Evolutionary conservation across 2,113 vertebrate species (phyloP).

Genomic region (Mobula birostris): DNA sequence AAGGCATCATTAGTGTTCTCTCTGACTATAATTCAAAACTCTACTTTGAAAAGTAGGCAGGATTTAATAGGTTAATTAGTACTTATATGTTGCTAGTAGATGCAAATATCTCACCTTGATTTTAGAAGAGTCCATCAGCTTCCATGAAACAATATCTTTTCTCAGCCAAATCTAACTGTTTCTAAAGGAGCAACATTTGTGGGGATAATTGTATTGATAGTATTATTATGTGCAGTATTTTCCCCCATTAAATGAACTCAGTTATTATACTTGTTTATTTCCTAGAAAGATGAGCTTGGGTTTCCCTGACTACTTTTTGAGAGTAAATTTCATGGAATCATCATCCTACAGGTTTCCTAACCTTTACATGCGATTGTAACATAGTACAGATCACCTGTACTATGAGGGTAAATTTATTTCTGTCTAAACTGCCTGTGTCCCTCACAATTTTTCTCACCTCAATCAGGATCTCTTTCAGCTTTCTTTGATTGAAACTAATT

Average conservation of each 20-base stretch:
- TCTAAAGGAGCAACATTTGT: neutral
- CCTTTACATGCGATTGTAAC: too few relatives aligned
- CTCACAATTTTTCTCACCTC: too few relatives aligned
- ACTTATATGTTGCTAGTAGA: neutral
- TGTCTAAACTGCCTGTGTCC: too few relatives aligned
- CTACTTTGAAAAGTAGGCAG: neutral
- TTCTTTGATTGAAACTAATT: too few relatives aligned
- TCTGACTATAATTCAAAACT: neutral
- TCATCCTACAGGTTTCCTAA: too few relatives aligned
- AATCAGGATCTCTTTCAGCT: too few relatives aligned
- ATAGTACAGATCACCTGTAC: too few relatives aligned
- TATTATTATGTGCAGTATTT: neutral
- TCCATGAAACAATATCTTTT: neutral
- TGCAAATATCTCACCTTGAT: neutral
- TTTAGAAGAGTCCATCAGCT: neutral
- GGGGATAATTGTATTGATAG: conserved; percentile 1
- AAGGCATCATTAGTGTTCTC: neutral
- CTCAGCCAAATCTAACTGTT: neutral
- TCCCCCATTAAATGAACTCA: neutral
- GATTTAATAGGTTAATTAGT: neutral
- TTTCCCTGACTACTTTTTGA: too few relatives aligned
- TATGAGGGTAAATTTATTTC: too few relatives aligned
- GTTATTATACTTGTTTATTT: neutral
- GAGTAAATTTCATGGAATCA: neutral
- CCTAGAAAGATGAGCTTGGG: neutral